These are phyloP conservation scores for Geophilus truncorum DNA, from an alignment of 2,888 invertebrate genomes.

Conservation along the genomic window DNA sequence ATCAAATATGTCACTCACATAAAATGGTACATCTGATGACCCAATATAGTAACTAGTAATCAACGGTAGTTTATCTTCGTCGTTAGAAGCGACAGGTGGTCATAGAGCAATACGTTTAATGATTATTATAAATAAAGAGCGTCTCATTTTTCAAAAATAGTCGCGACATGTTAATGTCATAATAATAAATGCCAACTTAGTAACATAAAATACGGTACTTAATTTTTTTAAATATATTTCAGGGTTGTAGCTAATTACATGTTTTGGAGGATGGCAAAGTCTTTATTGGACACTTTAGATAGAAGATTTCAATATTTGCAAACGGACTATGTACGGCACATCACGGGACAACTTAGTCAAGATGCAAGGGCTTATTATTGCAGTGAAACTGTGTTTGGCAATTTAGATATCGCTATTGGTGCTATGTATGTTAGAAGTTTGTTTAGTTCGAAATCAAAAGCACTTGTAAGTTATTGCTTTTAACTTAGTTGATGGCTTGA, in stretches of 20 bases:
- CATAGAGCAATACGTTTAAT: not conserved
- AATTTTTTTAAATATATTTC: constrained; percentile 38
- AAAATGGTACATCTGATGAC: not conserved
- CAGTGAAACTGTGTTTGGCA: constrained; percentile 16
- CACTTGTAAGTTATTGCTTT: constrained; percentile 50
- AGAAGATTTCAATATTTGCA: constrained; percentile 31
- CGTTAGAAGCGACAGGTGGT: not conserved
- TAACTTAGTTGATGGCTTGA: no score
- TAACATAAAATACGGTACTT: no score
- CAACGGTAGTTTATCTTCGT: not conserved
- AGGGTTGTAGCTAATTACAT: constrained; percentile 81
- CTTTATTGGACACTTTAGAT: constrained; percentile 61
- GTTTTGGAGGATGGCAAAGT: constrained; percentile 82
- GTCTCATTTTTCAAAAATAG: no score
- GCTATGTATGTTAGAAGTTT: constrained; percentile 81
- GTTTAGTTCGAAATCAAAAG: constrained; percentile 78
- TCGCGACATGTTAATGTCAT: not conserved
- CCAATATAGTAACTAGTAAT: not conserved
- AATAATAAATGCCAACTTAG: no score
- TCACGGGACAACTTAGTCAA: constrained; percentile 35
- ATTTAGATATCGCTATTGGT: constrained; percentile 53
- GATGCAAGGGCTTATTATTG: constrained; percentile 35
- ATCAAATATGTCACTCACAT: no score
- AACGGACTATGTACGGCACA: constrained; percentile 23
- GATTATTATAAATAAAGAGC: not conserved